A percentile compares a stretch with the other conserved stretches of the same genome.
These are phyloP conservation scores for Salticus scenicus DNA, from an alignment of 2,888 invertebrate species.

Conservation along the genomic window DNA sequence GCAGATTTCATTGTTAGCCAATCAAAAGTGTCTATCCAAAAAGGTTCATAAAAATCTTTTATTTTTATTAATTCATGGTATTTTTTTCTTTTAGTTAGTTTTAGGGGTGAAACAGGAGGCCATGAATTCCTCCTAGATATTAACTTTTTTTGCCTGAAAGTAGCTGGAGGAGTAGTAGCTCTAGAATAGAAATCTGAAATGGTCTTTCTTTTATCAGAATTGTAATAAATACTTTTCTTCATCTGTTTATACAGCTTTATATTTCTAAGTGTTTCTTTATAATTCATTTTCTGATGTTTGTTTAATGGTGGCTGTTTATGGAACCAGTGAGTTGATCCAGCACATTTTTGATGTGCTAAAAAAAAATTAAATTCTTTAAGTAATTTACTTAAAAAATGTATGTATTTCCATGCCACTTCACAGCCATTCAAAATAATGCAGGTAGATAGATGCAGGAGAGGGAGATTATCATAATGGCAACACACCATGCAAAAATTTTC, in stretches of 20 bases:
- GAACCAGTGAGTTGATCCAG: background rate
- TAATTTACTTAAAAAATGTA: background rate
- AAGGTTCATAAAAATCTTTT: slow-evolving; percentile 48
- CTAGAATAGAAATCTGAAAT: slow-evolving; percentile 27
- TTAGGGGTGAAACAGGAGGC: slow-evolving; percentile 53
- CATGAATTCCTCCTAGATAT: slow-evolving; percentile 48
- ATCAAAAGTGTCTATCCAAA: slow-evolving; percentile 56
- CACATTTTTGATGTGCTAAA: slow-evolving; percentile 7
- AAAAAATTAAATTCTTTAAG: background rate
- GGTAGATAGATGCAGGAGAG: background rate
- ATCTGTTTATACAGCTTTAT: background rate
- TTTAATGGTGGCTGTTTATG: background rate
- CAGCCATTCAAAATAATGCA: background rate
- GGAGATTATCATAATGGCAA: background rate
- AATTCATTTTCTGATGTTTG: background rate
- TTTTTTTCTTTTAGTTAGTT: slow-evolving; percentile 45
- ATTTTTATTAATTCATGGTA: slow-evolving; percentile 50
- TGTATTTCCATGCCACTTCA: slow-evolving; percentile 4
- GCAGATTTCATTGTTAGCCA: slow-evolving; percentile 51
- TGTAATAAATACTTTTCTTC: slow-evolving; percentile 22
- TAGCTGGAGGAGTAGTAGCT: slow-evolving; percentile 45
- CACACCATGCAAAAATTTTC: background rate
- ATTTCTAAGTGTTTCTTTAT: slow-evolving; percentile 5
- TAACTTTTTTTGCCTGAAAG: slow-evolving; percentile 21
- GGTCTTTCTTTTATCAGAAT: slow-evolving; percentile 35